These are phyloP conservation scores for Elmis aenea DNA, from an alignment of 2,888 invertebrate genomes.

Conservation along the genomic window DNA sequence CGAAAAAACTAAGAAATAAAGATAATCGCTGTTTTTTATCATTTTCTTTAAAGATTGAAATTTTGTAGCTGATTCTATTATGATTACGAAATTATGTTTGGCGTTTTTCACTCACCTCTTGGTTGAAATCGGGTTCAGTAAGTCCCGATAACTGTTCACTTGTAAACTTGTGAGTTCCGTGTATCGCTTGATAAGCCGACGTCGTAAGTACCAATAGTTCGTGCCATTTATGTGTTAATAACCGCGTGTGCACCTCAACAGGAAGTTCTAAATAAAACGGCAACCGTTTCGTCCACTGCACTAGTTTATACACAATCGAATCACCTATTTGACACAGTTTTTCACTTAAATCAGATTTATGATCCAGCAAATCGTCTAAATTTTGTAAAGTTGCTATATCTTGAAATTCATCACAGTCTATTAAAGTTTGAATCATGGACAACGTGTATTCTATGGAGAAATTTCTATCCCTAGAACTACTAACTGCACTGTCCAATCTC, in stretches of 20 bases:
- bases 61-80: no score
- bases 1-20: no score
- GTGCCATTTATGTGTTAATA: constrained; percentile 97
- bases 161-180: constrained; percentile 43
- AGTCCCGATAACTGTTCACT: constrained; percentile 36
- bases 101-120: constrained; percentile 80
- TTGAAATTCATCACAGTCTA: constrained; percentile 96
- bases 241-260: constrained; percentile 90
- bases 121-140: constrained; percentile 74
- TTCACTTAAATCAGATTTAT: constrained; percentile 86
- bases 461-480: constrained; percentile 75
- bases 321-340: constrained; percentile 94
- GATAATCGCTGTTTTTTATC: no score
- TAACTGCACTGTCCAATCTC: constrained; percentile 81
- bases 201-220: constrained; percentile 91
- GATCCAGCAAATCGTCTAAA: constrained; percentile 84
- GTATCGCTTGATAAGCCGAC: constrained; percentile 89
- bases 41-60: no score
- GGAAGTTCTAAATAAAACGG: constrained; percentile 97
- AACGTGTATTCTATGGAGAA: constrained; percentile 79
- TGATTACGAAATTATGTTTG: no score
- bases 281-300: constrained; percentile 97
- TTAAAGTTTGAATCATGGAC: constrained; percentile 86
- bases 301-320: constrained; percentile 96
- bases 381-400: constrained; percentile 90